Conservation (phyloP, 2,888 invertebrate species). For the Merodon equestris region DNA sequence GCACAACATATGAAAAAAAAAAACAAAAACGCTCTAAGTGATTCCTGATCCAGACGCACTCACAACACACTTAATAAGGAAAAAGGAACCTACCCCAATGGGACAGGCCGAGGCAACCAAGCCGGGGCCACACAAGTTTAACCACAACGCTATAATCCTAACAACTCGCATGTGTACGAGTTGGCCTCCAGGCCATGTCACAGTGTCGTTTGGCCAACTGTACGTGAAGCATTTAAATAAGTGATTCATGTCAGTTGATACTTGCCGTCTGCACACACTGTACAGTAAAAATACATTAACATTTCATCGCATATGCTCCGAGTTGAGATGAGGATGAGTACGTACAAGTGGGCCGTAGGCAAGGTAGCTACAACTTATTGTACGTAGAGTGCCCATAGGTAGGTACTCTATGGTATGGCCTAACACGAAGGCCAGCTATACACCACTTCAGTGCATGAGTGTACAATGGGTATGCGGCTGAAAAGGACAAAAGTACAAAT, state of each 20-base stretch:
- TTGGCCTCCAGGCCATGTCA: slow-evolving; percentile 34
- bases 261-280: slow-evolving; percentile 35
- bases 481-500: too few relatives aligned
- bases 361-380: slow-evolving; percentile 7
- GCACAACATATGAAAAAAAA: slow-evolving; percentile 13
- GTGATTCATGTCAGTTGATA: slow-evolving; percentile 62
- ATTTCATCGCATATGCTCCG: slow-evolving; percentile 53
- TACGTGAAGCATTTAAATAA: slow-evolving; percentile 67
- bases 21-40: slow-evolving; percentile 10
- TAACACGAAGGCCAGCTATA: slow-evolving; percentile 37
- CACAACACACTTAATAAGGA: too few relatives aligned
- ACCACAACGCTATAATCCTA: slow-evolving; percentile 9
- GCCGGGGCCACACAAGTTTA: not conserved
- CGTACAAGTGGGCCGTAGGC: not conserved
- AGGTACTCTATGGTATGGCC: too few relatives aligned
- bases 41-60: slow-evolving; percentile 28
- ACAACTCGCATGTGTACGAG: slow-evolving; percentile 13
- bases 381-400: too few relatives aligned
- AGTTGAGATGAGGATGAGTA: slow-evolving; percentile 10
- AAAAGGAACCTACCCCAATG: slow-evolving; percentile 44
- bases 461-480: not conserved
- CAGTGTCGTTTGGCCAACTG: slow-evolving; percentile 52
- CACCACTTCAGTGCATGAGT: not conserved
- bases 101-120: not conserved
- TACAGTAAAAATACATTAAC: slow-evolving; percentile 63